phyloP scores from a whole-genome alignment of 2,113 vertebrate genomes.

The Perca fluviatilis region DNA sequence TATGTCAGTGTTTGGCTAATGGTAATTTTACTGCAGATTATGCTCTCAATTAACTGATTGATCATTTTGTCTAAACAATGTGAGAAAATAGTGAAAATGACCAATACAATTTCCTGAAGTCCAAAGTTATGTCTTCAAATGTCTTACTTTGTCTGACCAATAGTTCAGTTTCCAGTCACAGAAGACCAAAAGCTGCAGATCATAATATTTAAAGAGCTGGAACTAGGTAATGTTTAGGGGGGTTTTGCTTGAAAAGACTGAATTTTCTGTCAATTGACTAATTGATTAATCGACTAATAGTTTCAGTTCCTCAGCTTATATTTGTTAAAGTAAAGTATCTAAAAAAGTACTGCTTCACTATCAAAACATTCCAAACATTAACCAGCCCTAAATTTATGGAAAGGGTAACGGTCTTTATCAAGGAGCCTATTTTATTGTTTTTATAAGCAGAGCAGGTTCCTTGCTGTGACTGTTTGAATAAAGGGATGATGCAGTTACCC shows the following conservation, averaged over 20 bases:
- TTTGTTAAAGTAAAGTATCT: background rate
- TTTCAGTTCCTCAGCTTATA: background rate
- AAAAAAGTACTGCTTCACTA: background rate
- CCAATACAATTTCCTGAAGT: background rate
- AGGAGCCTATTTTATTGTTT: conserved; percentile 20
- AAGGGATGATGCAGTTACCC: conserved; percentile 60
- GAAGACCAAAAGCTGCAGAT: background rate
- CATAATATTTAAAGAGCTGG: background rate
- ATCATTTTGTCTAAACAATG: background rate
- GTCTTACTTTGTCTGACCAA: background rate
- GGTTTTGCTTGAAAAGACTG: background rate
- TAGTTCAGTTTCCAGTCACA: background rate
- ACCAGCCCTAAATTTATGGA: background rate
- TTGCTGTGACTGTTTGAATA: conserved; percentile 55
- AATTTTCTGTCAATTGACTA: background rate
- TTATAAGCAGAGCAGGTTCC: conserved; percentile 31
- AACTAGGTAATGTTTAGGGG: background rate
- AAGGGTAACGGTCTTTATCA: conserved; percentile 28
- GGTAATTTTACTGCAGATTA: no score
- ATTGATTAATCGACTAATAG: background rate
- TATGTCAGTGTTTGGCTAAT: background rate
- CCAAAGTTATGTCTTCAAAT: background rate
- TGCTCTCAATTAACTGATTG: background rate
- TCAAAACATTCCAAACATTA: conserved; percentile 23
- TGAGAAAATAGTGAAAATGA: background rate